Evolutionary conservation across 2,797 vertebrate species (phyloP), one percentile per base, ranked within the genome.

Genomic region (Sciurus vulgaris): DNA sequence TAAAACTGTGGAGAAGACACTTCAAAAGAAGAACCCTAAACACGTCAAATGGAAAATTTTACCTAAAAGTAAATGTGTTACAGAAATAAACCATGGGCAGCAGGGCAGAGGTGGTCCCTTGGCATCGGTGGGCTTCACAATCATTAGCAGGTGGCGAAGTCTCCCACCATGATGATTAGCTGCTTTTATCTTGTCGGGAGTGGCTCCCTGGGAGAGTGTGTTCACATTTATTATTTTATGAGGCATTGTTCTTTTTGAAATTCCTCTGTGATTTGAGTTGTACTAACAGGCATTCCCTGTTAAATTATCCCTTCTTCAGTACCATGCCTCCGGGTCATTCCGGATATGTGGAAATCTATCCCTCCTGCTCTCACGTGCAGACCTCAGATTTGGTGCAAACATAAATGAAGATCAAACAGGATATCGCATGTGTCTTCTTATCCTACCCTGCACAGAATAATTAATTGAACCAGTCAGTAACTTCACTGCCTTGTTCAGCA

Each of bases 111-210:
- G 33, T 49, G 7, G 15, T 9, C 18, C 3, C 17, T 14, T 24
- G 63, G 15, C 35, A 2, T 22, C 8, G 47, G 33, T 0, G 18
- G 17, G 35, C 41, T 35, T 11, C 33, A 10, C n/a, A 5, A 2
- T 10, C 74, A 6, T 18, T 28, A 10, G 63, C 14, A 63, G 3
- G 22, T n/a, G 7, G 44, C 1, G 24, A 88, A 76, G 61, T n/a
- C 47, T 84, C 20, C 20, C n/a, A 35, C 47, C 24, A 5, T 1
- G 33, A 87, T 33, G 7, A 18, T 17, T 47, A 33, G 14, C 14
- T 63, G 22, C 0, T 26, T 49, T 76, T n/a, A 18, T 76, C 33
- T 47, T 35, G 35, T 9, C 65, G 56, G 15, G 9, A 3, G 41
- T 28, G 18, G 41, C 33, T 61, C 8, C 54, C 20, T 22, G 14